Percentiles rank a stretch among this genome's conserved stretches.
Evolutionary conservation across 2,113 vertebrate species (phyloP).

Genomic region (Eptesicus fuscus): DNA sequence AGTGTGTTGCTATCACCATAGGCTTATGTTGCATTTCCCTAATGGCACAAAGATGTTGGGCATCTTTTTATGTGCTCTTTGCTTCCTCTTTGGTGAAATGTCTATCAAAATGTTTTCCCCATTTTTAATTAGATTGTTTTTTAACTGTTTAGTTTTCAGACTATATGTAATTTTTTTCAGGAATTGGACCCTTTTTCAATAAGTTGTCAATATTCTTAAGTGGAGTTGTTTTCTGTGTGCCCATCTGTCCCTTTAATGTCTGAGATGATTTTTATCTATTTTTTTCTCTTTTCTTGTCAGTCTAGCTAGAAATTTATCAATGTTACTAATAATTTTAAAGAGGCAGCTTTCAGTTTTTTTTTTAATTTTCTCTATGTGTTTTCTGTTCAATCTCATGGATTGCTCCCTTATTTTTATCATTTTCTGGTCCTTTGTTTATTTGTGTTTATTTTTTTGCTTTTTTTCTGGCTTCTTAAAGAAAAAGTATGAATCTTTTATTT

Average conservation of each 20-base stretch:
- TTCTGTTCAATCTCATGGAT: neutral
- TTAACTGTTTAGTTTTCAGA: neutral
- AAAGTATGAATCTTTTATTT: neutral
- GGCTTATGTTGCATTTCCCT: neutral
- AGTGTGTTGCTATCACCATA: accelerated
- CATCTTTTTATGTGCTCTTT: neutral
- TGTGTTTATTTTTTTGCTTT: neutral
- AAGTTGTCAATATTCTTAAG: neutral
- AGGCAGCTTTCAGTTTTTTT: neutral
- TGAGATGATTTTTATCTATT: neutral
- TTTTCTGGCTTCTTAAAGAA: neutral
- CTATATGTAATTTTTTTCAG: neutral
- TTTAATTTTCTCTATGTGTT: neutral
- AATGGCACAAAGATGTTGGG: neutral
- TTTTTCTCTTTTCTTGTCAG: neutral
- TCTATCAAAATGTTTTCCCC: neutral
- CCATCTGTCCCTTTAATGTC: neutral
- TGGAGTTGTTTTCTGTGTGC: too few relatives aligned
- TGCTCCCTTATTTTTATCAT: neutral
- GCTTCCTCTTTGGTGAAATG: neutral
- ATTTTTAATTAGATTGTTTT: neutral
- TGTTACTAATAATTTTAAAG: neutral
- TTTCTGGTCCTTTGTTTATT: neutral
- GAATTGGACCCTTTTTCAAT: accelerated
- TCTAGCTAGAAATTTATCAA: neutral